Evolutionary conservation across 2,797 vertebrate genomes (phyloP).

Genomic region (Alcedo quadribrachys): DNA sequence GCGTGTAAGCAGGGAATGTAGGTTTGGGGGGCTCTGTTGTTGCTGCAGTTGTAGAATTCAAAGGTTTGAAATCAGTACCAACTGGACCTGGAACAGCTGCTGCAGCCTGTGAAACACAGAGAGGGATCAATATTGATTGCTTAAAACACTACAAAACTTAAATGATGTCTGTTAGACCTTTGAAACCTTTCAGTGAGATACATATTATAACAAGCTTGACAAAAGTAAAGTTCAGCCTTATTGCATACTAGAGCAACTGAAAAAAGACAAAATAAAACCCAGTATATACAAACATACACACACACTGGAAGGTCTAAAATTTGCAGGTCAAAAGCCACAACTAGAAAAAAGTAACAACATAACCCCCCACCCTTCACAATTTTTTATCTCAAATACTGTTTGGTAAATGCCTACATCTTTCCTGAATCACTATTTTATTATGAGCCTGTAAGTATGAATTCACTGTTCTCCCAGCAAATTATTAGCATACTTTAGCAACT

Average conservation of each 20-base stretch:
- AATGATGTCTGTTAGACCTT: not conserved
- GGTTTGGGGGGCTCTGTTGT: conserved; percentile 93
- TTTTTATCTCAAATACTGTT: not conserved
- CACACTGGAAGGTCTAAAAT: conserved; percentile 23
- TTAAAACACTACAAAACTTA: not conserved
- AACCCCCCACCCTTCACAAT: not conserved
- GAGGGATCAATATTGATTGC: conserved; percentile 27
- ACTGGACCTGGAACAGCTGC: conserved; percentile 88
- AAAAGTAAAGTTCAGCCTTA: conserved; percentile 68
- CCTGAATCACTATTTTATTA: not conserved
- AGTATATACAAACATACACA: not conserved
- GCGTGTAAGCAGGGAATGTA: conserved; percentile 98
- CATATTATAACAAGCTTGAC: conserved; percentile 31
- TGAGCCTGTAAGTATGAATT: not conserved
- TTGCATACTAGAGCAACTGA: conserved; percentile 62
- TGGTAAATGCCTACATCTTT: not conserved
- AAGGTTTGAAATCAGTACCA: conserved; percentile 89
- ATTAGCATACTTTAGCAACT: conserved; percentile 25
- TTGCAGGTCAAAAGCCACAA: conserved; percentile 59
- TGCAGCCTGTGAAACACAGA: conserved; percentile 86
- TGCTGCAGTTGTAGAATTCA: conserved; percentile 84
- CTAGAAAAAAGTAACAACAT: conserved; percentile 53
- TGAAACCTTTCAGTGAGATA: conserved; percentile 62
- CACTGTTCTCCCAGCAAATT: not conserved
- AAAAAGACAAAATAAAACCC: conserved; percentile 53